These are phyloP conservation scores for Hemicrepidius hirtus DNA, from an alignment of 2,888 invertebrate genomes.

Conservation along the genomic window DNA sequence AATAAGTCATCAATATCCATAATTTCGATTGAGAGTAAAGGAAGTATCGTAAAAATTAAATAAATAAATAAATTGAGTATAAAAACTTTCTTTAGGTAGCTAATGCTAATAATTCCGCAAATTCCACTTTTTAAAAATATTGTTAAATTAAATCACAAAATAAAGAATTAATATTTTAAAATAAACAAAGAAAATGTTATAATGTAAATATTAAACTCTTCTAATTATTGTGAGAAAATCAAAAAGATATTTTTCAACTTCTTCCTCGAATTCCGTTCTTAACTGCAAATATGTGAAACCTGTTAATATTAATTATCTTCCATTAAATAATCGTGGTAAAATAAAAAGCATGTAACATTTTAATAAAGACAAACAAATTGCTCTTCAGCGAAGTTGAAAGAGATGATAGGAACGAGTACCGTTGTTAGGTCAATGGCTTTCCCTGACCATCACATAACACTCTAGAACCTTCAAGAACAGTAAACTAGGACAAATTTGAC, in stretches of 20 bases:
- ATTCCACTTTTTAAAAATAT: no score
- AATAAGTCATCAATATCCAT: no score
- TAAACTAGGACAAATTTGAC: slow-evolving; percentile 56
- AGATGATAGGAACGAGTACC: slow-evolving; percentile 55
- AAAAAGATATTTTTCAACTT: no score
- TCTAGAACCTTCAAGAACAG: slow-evolving; percentile 42
- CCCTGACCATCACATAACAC: slow-evolving; percentile 63
- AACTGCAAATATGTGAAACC: background rate
- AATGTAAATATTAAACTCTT: no score
- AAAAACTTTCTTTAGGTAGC: no score
- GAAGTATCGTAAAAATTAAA: no score
- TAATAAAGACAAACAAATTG: slow-evolving; percentile 15
- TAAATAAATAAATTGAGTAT: no score
- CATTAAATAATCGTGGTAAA: background rate
- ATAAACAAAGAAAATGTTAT: no score
- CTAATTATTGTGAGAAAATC: background rate
- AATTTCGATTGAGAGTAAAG: no score
- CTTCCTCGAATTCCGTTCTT: background rate
- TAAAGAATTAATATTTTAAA: no score
- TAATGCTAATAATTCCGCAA: no score
- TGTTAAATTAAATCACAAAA: no score
- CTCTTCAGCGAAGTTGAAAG: background rate
- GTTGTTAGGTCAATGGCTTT: slow-evolving; percentile 68
- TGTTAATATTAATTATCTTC: background rate
- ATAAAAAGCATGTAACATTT: slow-evolving; percentile 16